Base-by-base conservation (phyloP, 2,113 vertebrate species). In the Pachyramphus minor region DNA sequence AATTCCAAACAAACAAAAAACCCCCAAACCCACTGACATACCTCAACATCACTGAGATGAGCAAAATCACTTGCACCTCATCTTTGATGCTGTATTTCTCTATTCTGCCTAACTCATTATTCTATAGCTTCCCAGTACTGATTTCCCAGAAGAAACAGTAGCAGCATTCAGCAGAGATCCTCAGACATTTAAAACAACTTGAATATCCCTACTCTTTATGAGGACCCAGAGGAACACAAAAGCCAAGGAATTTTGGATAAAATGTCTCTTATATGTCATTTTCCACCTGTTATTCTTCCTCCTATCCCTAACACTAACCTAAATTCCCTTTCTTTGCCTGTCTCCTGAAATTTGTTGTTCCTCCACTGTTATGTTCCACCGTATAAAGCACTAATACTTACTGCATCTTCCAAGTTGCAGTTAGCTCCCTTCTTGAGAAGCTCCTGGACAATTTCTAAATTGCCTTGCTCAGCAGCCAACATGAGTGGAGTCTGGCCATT, bases 401-500 rank as follows among this genome's bases (percentile, higher is more conserved):
- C 99, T 95, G 98, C 96, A 93, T 99, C 99, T 66, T 99, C 99
- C 95, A 99, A 97, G 97, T 99, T 99, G 93, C 99, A 98, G 24
- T 99, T 99, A 76, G 99, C 99, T 88, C 99, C 99, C 77, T 99
- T 99, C 96, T 97, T 98, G 69, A 99, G 98, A 90, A 99, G 97
- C 86, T 99, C 99, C 91, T 99, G 99, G 77, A 99, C 98, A 21
- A 99, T 99, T 94, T 99, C 99, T 96, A 99, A 95, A 93, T 98
- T 99, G 94, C 99, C 99, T 97, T 99, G 99, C 87, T 99, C 99
- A 62, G 99, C 98, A 11, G 99, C 99, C 94, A 99, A 91, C 99
- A 99, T 99, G 92, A 99, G 96, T 1, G 99, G 98, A 89, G 99
- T 99, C 98, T 99, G 99, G 75, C 99, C 99, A 68, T 98, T 99